Evolutionary conservation across 2,113 vertebrate species (phyloP).

Genomic region (Scortum barcoo): DNA sequence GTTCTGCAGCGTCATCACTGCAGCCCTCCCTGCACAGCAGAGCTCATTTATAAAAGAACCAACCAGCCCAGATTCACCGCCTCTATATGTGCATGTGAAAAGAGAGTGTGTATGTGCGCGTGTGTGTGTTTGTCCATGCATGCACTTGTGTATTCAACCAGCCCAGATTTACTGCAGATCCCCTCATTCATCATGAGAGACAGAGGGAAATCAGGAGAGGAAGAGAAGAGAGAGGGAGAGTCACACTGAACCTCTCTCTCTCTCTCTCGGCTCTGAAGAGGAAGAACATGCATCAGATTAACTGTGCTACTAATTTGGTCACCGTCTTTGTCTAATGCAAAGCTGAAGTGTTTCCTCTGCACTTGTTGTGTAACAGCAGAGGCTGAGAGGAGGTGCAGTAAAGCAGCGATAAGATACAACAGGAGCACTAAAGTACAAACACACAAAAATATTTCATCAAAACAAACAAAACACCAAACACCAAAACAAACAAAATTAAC

Average conservation of each 20-base stretch:
- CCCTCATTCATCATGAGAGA: constrained; percentile 68
- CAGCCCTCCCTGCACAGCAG: constrained; percentile 69
- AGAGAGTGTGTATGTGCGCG: constrained; percentile 24
- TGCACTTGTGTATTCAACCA: constrained; percentile 45
- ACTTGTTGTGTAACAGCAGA: not conserved
- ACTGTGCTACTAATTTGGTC: constrained; percentile 29
- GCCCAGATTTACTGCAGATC: constrained; percentile 68
- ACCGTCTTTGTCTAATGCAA: constrained; percentile 18
- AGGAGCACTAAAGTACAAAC: too few species aligned
- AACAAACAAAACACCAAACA: not conserved
- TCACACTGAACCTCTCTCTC: not conserved
- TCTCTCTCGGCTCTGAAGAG: constrained; percentile 21
- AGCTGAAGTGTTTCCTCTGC: constrained; percentile 2
- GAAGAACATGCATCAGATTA: constrained; percentile 19
- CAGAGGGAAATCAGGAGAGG: constrained; percentile 31
- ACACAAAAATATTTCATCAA: not conserved
- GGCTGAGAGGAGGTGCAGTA: not conserved
- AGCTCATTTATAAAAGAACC: constrained; percentile 75
- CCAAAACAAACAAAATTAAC: not conserved
- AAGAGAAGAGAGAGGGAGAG: not conserved
- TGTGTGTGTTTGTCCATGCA: constrained; percentile 37
- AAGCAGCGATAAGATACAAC: not conserved
- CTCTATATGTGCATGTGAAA: constrained; percentile 22
- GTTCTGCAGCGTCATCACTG: constrained; percentile 74
- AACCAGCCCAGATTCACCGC: constrained; percentile 67